Evolutionary conservation across 1,140 invertebrate genomes (phyloP), one percentile per base, ranked within the genome.

Genomic region (Drosophila oshimai): DNA sequence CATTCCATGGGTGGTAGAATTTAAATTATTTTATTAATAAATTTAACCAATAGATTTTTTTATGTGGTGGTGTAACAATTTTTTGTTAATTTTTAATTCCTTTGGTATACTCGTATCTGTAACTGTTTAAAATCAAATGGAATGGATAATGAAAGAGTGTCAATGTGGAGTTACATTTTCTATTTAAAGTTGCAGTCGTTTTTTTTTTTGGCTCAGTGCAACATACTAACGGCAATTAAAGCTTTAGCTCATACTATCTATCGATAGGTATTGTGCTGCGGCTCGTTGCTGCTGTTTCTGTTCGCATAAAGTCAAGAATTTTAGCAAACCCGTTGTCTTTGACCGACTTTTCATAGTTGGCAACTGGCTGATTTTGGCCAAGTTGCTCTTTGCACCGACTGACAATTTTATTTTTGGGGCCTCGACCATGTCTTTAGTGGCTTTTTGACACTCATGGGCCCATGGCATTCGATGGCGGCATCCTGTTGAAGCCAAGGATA

Each of bases 161-260:
- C n/a, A n/a, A n/a, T n/a, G n/a, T n/a, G n/a, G n/a, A n/a, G n/a
- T n/a, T n/a, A n/a, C n/a, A n/a, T n/a, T n/a, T n/a, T n/a, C n/a
- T n/a, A 9, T n/a, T n/a, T 3, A 22, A 4, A 39, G 4, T n/a
- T 39, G 0, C 3, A 5, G 0, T 6, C 0, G 0, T 0, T 31
- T 33, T 62, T 44, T 54, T n/a, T n/a, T n/a, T n/a, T 58, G 2
- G 3, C 0, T 1, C 2, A 18, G 44, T 50, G 64, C 20, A 36
- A 6, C 13, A 12, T 31, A 60, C 80, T 86, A 86, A 86, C 80
- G 81, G 80, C 80, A 86, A 86, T 86, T 86, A 69, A 76, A 31
- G 72, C 44, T 50, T 41, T 6, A 20, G 6, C 34, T 18, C 64
- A 47, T 58, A 73, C 51, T 46, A 83, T 74, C 51, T 46, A 83